A percentile compares a stretch with the other conserved stretches of the same genome.
phyloP scores from a whole-genome alignment of 2,888 invertebrate genomes.

The Petrophora chlorosata region DNA sequence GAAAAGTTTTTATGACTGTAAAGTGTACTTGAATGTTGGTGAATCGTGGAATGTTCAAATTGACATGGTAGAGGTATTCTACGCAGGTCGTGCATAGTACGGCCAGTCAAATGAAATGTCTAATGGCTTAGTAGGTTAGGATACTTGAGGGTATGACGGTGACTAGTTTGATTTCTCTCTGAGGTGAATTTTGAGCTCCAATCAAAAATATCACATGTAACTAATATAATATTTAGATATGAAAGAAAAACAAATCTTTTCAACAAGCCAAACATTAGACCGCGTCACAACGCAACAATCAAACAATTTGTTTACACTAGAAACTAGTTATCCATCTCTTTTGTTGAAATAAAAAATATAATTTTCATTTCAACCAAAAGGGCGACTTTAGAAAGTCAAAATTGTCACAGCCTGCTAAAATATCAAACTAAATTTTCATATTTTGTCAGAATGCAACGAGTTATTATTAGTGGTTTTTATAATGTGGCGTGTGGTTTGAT shows the following conservation, averaged over 20 bases:
- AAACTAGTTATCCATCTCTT: slow-evolving; percentile 71
- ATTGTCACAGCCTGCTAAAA: slow-evolving; percentile 1
- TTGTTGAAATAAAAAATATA: slow-evolving; percentile 72
- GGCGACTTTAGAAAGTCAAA: slow-evolving; percentile 36
- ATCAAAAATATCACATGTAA: too few relatives aligned
- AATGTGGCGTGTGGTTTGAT: slow-evolving; percentile 30
- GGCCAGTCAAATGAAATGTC: too few relatives aligned
- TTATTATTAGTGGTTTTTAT: slow-evolving; percentile 30
- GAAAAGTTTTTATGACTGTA: too few relatives aligned
- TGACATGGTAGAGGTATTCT: too few relatives aligned
- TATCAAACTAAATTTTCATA: not conserved
- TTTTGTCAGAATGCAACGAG: slow-evolving; percentile 20
- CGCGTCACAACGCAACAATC: slow-evolving; percentile 55
- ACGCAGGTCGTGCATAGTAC: too few relatives aligned
- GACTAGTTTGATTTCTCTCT: too few relatives aligned
- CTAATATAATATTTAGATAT: too few relatives aligned
- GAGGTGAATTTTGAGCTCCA: too few relatives aligned
- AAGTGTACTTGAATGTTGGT: too few relatives aligned
- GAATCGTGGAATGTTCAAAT: too few relatives aligned
- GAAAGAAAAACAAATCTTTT: slow-evolving; percentile 15
- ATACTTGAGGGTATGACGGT: too few relatives aligned
- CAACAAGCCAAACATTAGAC: slow-evolving; percentile 44
- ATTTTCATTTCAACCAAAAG: slow-evolving; percentile 61
- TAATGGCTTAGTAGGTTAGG: too few relatives aligned
- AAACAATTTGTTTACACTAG: slow-evolving; percentile 79